A percentile compares a stretch with the other conserved stretches of the same genome.
These are phyloP conservation scores for Lycaon pictus DNA, from an alignment of 2,113 vertebrate species.

Conservation along the genomic window DNA sequence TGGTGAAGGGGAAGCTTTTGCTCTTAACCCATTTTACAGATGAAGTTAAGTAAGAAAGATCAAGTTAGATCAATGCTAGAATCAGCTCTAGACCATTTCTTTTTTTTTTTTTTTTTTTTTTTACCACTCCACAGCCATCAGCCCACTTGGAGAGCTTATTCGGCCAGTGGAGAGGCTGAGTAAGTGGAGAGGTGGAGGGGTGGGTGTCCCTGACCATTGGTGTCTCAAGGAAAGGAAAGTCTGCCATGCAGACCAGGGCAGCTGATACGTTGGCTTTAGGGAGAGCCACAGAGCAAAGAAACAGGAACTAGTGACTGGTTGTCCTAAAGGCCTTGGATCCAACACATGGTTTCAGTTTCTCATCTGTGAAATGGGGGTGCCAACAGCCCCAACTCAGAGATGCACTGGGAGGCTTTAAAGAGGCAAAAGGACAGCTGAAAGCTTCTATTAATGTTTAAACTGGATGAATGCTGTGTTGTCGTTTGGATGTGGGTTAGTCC, in stretches of 20 bases:
- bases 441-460: background rate
- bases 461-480: rapidly evolving
- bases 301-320: rapidly evolving
- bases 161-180: rapidly evolving
- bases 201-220: rapidly evolving
- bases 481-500: background rate
- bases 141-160: background rate
- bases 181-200: background rate
- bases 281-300: background rate
- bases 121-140: background rate
- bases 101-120: background rate
- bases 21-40: background rate
- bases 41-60: background rate
- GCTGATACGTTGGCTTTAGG: background rate
- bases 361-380: background rate
- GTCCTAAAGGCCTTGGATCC: background rate
- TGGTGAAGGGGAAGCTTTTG: background rate
- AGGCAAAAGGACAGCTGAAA: background rate
- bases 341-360: background rate
- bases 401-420: background rate
- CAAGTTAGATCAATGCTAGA: rapidly evolving
- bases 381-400: rapidly evolving
- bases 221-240: background rate
- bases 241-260: rapidly evolving
- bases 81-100: background rate